Percentiles rank a stretch among this genome's conserved stretches.
phyloP scores from a whole-genome alignment of 2,797 vertebrate species.

The Salmo trutta region DNA sequence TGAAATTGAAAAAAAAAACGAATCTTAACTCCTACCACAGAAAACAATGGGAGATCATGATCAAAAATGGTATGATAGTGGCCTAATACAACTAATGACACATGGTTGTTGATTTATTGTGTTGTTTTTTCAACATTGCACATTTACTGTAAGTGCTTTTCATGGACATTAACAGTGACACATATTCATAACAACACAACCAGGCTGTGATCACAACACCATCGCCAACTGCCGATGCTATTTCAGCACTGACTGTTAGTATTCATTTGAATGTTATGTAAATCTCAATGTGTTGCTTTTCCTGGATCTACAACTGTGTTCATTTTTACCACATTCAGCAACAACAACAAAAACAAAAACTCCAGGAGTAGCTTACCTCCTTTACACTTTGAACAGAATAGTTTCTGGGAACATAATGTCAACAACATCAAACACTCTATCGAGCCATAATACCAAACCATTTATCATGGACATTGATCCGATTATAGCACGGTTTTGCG shows the following conservation, averaged over 20 bases:
- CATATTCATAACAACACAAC: neutral
- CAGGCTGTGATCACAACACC: neutral
- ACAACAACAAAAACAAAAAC: neutral
- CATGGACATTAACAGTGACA: neutral
- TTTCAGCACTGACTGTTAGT: neutral
- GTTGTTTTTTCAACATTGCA: neutral
- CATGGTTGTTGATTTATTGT: too few species aligned
- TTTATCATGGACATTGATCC: neutral
- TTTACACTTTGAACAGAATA: neutral
- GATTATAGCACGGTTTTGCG: neutral
- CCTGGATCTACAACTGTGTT: neutral
- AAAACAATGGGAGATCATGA: neutral
- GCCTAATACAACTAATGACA: too few species aligned
- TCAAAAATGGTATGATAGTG: neutral
- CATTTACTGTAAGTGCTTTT: neutral
- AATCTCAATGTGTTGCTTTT: neutral
- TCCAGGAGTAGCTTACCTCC: neutral
- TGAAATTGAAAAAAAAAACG: too few species aligned
- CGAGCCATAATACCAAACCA: neutral
- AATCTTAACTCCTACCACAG: neutral
- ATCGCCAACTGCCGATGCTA: neutral
- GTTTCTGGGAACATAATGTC: neutral
- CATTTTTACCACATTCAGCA: neutral
- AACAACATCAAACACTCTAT: neutral
- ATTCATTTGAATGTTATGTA: constrained; percentile 3